Conservation (phyloP, 2,888 invertebrate genomes). For the Drosophila melanocephala region DNA sequence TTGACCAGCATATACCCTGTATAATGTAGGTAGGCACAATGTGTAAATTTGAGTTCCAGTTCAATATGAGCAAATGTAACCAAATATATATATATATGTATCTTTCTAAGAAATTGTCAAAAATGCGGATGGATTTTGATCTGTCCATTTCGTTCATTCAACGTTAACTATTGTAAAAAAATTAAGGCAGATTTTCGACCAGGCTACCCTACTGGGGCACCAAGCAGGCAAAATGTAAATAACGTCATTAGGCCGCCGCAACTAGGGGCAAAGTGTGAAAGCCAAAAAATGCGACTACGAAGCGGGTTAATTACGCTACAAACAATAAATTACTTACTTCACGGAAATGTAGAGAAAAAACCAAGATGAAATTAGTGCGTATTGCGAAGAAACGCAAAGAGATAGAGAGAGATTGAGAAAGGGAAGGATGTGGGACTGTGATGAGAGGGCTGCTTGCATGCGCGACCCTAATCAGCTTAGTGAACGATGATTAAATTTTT, state of each 20-base stretch:
- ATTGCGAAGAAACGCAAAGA: background rate
- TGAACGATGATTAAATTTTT: slow-evolving; percentile 69
- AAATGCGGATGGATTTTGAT: background rate
- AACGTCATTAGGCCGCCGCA: slow-evolving; percentile 47
- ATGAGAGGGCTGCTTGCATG: slow-evolving; percentile 9
- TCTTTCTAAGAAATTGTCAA: background rate
- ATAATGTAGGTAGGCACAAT: background rate
- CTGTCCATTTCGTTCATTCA: background rate
- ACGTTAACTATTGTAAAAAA: slow-evolving; percentile 5
- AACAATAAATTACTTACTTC: slow-evolving; percentile 73
- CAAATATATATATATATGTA: background rate
- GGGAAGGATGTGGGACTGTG: background rate
- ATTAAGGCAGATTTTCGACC: background rate
- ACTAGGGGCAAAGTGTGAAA: slow-evolving; percentile 53
- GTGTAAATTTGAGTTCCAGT: background rate
- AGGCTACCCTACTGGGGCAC: background rate
- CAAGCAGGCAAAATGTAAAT: slow-evolving; percentile 45
- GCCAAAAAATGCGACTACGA: slow-evolving; percentile 56
- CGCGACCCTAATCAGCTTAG: slow-evolving; percentile 79
- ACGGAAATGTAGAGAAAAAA: slow-evolving; percentile 33
- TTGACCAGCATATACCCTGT: slow-evolving; percentile 12
- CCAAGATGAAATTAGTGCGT: slow-evolving; percentile 21
- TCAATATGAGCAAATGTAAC: background rate
- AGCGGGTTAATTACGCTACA: slow-evolving; percentile 78
- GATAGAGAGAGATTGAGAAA: background rate